Evolutionary conservation across 2,888 invertebrate genomes (phyloP).

Genomic region (Agonopterix arenella): DNA sequence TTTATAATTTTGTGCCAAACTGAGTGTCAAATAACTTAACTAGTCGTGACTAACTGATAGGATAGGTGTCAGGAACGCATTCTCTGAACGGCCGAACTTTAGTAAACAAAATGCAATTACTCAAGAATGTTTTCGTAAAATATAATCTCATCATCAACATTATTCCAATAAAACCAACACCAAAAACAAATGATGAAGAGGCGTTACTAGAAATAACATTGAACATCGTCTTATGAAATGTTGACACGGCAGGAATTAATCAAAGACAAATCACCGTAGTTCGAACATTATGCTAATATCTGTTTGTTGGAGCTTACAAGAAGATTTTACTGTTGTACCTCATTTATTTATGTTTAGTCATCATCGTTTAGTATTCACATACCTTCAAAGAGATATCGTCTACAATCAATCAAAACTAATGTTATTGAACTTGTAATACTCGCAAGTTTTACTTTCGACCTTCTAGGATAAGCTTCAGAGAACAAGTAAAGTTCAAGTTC

Average conservation of each 20-base stretch:
- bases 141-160: slow-evolving; percentile 15
- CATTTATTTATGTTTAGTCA: slow-evolving; percentile 67
- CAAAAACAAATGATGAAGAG: slow-evolving; percentile 44
- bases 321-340: slow-evolving; percentile 37
- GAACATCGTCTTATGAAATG: slow-evolving; percentile 43
- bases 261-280: slow-evolving; percentile 40
- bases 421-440: slow-evolving; percentile 20
- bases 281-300: slow-evolving; percentile 42
- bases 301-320: slow-evolving; percentile 21
- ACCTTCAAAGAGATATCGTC: slow-evolving; percentile 49
- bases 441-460: slow-evolving; percentile 19
- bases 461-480: slow-evolving; percentile 21
- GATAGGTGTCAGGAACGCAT: too few species aligned
- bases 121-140: background rate
- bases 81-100: too few species aligned
- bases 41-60: too few species aligned
- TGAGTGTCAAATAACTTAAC: too few species aligned
- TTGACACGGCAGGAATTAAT: slow-evolving; percentile 57
- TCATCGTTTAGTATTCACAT: slow-evolving; percentile 59
- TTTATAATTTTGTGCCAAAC: too few species aligned
- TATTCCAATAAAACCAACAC: slow-evolving; percentile 32
- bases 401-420: slow-evolving; percentile 55
- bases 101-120: too few species aligned
- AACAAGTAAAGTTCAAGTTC: slow-evolving; percentile 30
- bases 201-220: slow-evolving; percentile 51